Conservation (phyloP, 2,888 invertebrate species). For the Globia sparganii region DNA sequence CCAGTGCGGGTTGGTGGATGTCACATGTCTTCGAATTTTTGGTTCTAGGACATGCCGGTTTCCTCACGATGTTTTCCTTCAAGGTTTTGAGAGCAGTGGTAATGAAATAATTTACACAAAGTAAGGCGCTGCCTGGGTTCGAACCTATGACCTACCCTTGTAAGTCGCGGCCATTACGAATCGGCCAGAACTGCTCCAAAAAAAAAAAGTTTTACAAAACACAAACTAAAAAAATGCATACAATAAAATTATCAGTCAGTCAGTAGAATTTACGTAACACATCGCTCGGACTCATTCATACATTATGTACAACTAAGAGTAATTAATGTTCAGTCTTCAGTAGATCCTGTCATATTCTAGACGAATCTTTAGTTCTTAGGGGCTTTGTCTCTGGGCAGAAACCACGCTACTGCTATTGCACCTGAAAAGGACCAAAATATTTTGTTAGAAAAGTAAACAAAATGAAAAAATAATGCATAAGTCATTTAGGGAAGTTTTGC, state of each 20-base stretch:
- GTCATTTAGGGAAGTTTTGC: background rate
- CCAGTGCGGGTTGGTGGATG: too few relatives aligned
- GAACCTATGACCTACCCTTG: too few relatives aligned
- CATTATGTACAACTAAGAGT: conserved; percentile 32
- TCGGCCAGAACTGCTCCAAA: too few relatives aligned
- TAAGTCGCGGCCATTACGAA: too few relatives aligned
- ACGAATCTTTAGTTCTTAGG: conserved; percentile 64
- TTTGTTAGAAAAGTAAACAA: background rate
- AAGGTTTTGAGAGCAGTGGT: too few relatives aligned
- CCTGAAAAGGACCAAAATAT: conserved; percentile 70
- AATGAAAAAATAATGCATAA: background rate
- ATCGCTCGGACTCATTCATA: conserved; percentile 22
- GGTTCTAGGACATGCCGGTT: too few relatives aligned
- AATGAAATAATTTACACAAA: too few relatives aligned
- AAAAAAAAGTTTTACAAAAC: background rate
- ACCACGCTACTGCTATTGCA: conserved; percentile 82
- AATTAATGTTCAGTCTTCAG: conserved; percentile 60
- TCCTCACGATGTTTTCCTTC: too few relatives aligned
- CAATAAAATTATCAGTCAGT: conserved; percentile 53
- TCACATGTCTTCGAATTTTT: too few relatives aligned
- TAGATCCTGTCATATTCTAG: conserved; percentile 4
- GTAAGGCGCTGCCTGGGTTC: too few relatives aligned
- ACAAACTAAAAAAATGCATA: conserved; percentile 17
- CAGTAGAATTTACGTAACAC: conserved; percentile 33
- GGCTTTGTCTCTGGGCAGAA: conserved; percentile 81